These are phyloP conservation scores for Artibeus jamaicensis DNA, from an alignment of 2,797 vertebrate genomes.

Conservation along the genomic window DNA sequence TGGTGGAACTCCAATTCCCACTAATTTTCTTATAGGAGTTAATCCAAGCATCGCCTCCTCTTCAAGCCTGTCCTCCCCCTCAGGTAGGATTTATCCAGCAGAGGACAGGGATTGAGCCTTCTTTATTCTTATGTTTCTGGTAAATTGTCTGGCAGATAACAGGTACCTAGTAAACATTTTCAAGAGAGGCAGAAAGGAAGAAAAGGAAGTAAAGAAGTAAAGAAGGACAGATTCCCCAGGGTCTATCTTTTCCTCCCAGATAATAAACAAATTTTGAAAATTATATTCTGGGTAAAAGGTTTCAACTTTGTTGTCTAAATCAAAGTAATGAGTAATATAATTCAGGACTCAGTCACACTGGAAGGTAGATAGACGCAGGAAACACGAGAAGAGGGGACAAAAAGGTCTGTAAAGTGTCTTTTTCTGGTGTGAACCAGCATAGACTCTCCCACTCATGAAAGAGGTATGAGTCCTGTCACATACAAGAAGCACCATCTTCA, in stretches of 20 bases:
- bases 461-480: not conserved
- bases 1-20: not conserved
- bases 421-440: not conserved
- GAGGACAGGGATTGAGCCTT: not conserved
- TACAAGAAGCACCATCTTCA: not conserved
- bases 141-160: not conserved
- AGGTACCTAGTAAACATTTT: not conserved
- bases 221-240: not conserved
- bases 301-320: not conserved
- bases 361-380: not conserved
- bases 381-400: not conserved
- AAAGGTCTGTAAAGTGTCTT: not conserved
- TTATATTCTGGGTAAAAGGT: not conserved
- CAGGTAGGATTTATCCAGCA: not conserved
- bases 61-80: not conserved
- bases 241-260: not conserved
- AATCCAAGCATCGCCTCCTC: not conserved
- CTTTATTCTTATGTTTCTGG: not conserved
- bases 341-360: not conserved
- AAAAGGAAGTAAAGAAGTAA: not conserved
- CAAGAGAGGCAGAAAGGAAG: not conserved
- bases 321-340: not conserved
- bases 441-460: not conserved
- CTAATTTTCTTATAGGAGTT: not conserved
- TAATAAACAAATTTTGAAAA: slow-evolving; percentile 20